phyloP scores from a whole-genome alignment of 2,888 invertebrate species.

The Platycheirus rosarum region DNA sequence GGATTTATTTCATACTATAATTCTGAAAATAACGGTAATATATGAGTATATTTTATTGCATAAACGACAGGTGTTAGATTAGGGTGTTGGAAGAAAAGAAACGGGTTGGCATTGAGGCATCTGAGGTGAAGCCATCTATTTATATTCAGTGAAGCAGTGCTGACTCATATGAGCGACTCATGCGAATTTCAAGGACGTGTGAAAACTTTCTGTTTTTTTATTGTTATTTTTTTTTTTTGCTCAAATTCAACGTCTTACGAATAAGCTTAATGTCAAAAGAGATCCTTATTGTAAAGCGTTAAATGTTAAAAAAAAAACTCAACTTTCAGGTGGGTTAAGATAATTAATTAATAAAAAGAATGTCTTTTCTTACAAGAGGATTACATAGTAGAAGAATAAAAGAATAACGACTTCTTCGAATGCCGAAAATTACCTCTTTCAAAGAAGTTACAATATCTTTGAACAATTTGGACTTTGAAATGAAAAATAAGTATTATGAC shows the following conservation, averaged over 20 bases:
- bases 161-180: conserved; percentile 28
- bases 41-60: conserved; percentile 57
- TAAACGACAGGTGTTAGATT: conserved; percentile 63
- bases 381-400: no score
- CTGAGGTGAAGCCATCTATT: conserved; percentile 14
- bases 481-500: no score
- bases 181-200: conserved; percentile 48
- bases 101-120: conserved; percentile 3
- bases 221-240: neutral
- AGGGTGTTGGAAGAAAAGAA: conserved; percentile 5
- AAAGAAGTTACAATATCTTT: no score
- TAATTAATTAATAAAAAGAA: no score
- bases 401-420: no score
- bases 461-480: no score
- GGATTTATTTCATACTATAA: conserved; percentile 55
- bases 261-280: conserved; percentile 12
- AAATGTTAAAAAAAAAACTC: no score
- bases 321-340: no score
- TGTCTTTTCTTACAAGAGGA: no score
- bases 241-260: neutral
- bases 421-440: no score
- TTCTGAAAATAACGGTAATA: conserved; percentile 57
- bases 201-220: neutral
- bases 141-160: conserved; percentile 1
- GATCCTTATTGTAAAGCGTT: no score